A percentile compares a stretch with the other conserved stretches of the same genome.
Evolutionary conservation across 64 coral and sea anemone genomes (phyloP).

Genomic region (Acropora yongei): DNA sequence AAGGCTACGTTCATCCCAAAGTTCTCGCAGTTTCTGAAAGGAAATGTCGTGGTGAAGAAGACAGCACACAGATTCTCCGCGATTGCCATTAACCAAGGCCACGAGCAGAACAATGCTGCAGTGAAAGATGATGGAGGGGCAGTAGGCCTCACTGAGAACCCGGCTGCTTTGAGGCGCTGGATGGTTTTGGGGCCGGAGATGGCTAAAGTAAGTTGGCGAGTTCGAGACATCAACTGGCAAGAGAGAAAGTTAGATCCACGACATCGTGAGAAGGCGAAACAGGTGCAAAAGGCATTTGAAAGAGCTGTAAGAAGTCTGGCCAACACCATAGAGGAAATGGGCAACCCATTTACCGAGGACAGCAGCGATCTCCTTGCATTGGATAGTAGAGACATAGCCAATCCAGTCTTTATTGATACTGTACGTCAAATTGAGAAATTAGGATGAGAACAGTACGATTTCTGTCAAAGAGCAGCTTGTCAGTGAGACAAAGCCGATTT

Average conservation of each 20-base stretch:
- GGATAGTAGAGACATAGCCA: conserved; percentile 33
- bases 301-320: not conserved
- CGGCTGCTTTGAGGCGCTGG: too few relatives aligned
- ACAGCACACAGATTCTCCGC: not conserved
- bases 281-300: not conserved
- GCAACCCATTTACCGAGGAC: not conserved
- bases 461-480: conserved; percentile 27
- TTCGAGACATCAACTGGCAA: not conserved
- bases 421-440: conserved; percentile 6
- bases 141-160: too few relatives aligned
- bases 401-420: conserved; percentile 11
- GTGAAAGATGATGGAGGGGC: too few relatives aligned
- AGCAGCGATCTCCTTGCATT: conserved; percentile 3
- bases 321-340: not conserved
- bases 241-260: not conserved
- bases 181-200: too few relatives aligned
- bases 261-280: not conserved
- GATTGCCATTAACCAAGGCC: not conserved
- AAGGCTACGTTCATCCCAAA: not conserved
- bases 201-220: too few relatives aligned
- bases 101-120: conserved; percentile 12
- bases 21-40: not conserved
- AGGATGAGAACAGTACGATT: not conserved
- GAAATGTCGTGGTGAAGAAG: not conserved
- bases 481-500: conserved; percentile 5